phyloP scores from a whole-genome alignment of 2,797 vertebrate genomes.

The Galagoides demidoff region DNA sequence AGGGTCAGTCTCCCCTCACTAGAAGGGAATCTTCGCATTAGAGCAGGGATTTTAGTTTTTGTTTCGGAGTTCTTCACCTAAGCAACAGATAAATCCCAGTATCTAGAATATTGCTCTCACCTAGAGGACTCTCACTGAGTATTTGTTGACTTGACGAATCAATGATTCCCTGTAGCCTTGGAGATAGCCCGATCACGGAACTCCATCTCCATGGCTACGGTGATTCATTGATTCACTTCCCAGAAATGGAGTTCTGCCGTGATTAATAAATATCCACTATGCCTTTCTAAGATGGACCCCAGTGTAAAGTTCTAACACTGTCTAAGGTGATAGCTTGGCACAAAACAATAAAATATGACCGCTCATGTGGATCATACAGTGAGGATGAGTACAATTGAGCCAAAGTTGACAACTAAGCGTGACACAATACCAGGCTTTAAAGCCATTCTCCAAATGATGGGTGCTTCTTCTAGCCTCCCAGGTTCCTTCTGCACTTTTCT shows the following conservation, averaged over 20 bases:
- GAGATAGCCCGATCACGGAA: neutral
- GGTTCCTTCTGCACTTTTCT: neutral
- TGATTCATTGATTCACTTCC: neutral
- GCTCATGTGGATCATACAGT: neutral
- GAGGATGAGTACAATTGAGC: neutral
- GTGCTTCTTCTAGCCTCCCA: neutral
- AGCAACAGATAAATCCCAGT: neutral
- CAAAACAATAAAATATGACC: neutral
- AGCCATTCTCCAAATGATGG: neutral
- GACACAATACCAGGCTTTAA: slow-evolving; percentile 30
- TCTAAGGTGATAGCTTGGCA: neutral
- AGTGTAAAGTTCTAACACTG: neutral
- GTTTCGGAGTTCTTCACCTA: neutral
- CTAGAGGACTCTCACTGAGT: neutral
- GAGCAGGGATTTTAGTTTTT: neutral
- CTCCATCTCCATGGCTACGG: neutral
- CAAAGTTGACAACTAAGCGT: neutral
- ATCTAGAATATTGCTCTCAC: neutral
- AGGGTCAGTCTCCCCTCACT: neutral
- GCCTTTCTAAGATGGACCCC: neutral
- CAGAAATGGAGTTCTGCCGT: neutral
- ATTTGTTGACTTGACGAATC: neutral
- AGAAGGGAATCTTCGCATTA: neutral
- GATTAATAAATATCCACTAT: slow-evolving; percentile 17
- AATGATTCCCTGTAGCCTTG: neutral